Evolutionary conservation across 2,888 invertebrate species (phyloP), one percentile per base, ranked within the genome.

Genomic region (Lasiommata megera): DNA sequence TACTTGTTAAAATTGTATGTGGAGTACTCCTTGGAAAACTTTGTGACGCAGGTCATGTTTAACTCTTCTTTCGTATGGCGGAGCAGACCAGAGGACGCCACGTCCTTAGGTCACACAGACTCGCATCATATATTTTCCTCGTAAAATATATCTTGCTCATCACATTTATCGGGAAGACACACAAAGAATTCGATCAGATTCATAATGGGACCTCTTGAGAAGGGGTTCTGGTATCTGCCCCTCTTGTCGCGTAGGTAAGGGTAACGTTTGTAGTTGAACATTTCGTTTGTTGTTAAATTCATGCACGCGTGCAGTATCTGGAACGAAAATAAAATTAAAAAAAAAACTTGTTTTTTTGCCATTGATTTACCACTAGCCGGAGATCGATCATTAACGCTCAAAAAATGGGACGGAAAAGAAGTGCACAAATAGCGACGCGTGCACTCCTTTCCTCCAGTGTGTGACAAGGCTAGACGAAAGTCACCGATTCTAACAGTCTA

Each of bases 251-350:
- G 92, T 63, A 98, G 82, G 79, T 98, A 98, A 0, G 96, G 95
- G 80, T 98, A 98, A 52, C 97, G 92, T 77, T 97, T 97, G 80
- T 96, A 96, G 87, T 98, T 98, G 79, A 97, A 96, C 95, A 97
- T 96, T 87, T 98, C 98, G 80, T 98, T 98, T 44, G 97, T 97
- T 6, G 98, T 98, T 60, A 98, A 86, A 88, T 98, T 98, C 96
- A 96, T 96, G 76, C 96, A 96, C 9, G 97, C 97, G 79, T 98
- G 97, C 17, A 97, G 90, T 51, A 97, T 93, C 97, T 98, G 90
- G 7, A 64, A 52, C 6, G 12, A 17, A 28, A n/a, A 2, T 14
- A n/a, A 29, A 28, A 29, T 8, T 11, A 11, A 1, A 34, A 11
- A 23, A 2, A 23, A 5, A 23, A 23, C 23, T 3, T 5, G 23